Conservation (phyloP, 2,797 vertebrate genomes). For the Cephalopachus bancanus region DNA sequence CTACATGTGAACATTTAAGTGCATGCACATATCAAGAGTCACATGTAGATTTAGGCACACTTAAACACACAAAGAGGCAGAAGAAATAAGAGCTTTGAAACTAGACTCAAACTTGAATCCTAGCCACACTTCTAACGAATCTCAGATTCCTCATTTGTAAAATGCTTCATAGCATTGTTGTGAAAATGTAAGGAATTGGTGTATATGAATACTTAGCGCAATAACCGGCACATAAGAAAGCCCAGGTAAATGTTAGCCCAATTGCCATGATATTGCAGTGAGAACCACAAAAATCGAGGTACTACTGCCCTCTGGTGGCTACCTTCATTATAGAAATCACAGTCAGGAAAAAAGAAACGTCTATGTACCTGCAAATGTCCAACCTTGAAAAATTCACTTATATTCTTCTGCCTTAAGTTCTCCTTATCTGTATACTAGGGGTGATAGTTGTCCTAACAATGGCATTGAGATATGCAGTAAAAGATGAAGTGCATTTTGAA, state of each 20-base stretch:
- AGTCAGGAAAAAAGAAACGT: neutral
- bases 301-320: slow-evolving; percentile 59
- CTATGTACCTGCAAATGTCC: neutral
- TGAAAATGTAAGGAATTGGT: neutral
- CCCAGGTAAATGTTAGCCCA: neutral
- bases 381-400: neutral
- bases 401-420: neutral
- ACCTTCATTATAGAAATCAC: neutral
- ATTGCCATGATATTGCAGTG: neutral
- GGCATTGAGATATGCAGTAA: neutral
- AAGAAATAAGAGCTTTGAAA: neutral
- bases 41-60: neutral
- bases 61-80: neutral
- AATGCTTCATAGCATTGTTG: neutral
- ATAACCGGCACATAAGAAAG: neutral
- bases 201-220: neutral
- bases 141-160: neutral
- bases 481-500: neutral
- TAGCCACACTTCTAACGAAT: neutral
- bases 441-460: neutral
- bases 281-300: neutral
- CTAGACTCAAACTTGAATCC: neutral
- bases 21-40: neutral
- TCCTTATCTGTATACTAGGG: neutral
- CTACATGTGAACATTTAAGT: neutral